These are phyloP conservation scores for Osmerus eperlanus DNA, from an alignment of 2,113 vertebrate genomes.

Conservation along the genomic window DNA sequence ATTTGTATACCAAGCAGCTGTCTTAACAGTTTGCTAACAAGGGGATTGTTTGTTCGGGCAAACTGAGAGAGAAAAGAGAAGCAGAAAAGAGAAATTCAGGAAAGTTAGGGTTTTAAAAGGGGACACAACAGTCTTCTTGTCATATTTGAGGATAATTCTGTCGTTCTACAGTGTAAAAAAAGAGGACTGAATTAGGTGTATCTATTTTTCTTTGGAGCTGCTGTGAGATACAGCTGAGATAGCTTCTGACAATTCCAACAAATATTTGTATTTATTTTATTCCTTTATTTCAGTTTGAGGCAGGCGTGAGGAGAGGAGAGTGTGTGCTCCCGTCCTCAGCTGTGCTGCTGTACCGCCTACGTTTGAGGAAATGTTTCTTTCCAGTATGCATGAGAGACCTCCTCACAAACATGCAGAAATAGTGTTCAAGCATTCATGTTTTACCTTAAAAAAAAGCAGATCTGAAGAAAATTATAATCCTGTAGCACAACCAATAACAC, in stretches of 20 bases:
- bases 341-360: too few species aligned
- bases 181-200: neutral
- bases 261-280: neutral
- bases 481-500: too few species aligned
- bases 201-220: neutral
- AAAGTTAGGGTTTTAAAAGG: conserved; percentile 26
- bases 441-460: too few species aligned
- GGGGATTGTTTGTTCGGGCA: conserved; percentile 78
- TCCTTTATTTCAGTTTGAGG: conserved; percentile 4
- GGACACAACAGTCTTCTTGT: conserved; percentile 54
- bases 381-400: too few species aligned
- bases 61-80: conserved; percentile 56
- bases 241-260: too few species aligned
- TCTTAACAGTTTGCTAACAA: conserved; percentile 78
- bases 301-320: too few species aligned
- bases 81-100: conserved; percentile 51
- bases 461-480: too few species aligned
- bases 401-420: too few species aligned
- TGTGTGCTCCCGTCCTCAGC: too few species aligned
- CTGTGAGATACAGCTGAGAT: neutral
- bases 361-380: too few species aligned
- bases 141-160: conserved; percentile 49
- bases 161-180: neutral
- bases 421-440: too few species aligned
- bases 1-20: conserved; percentile 77